These are phyloP conservation scores for Cossypha niveicapilla DNA, from an alignment of 2,797 vertebrate genomes.

Conservation along the genomic window DNA sequence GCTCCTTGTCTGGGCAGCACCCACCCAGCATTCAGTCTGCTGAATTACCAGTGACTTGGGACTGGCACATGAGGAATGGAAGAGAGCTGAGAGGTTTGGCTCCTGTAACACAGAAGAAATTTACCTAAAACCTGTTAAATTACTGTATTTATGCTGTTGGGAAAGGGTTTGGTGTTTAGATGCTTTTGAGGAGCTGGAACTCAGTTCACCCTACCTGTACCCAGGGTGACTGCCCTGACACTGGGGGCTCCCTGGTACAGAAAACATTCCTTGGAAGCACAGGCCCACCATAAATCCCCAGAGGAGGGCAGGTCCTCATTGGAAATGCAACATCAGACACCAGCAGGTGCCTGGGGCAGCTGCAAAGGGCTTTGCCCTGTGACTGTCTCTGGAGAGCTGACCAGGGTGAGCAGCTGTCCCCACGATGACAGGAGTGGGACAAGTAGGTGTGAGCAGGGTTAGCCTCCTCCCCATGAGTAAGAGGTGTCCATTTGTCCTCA, in stretches of 20 bases:
- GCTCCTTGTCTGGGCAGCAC: background rate
- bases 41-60: background rate
- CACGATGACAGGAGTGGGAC: background rate
- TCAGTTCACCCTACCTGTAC: background rate
- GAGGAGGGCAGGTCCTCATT: background rate
- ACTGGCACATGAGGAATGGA: background rate
- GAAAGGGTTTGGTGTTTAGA: background rate
- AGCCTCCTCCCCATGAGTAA: accelerated
- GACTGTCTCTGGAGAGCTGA: background rate
- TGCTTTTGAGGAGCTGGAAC: background rate
- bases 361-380: background rate
- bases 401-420: background rate
- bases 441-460: background rate
- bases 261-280: background rate
- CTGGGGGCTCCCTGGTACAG: background rate
- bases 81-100: background rate
- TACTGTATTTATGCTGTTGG: accelerated
- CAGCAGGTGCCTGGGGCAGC: background rate
- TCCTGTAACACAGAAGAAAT: background rate
- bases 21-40: accelerated
- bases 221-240: background rate
- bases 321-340: background rate
- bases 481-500: background rate
- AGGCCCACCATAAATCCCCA: background rate
- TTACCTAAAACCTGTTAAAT: background rate